Evolutionary conservation across 1,140 invertebrate genomes (phyloP).

Genomic region (Coptotermes formosanus): DNA sequence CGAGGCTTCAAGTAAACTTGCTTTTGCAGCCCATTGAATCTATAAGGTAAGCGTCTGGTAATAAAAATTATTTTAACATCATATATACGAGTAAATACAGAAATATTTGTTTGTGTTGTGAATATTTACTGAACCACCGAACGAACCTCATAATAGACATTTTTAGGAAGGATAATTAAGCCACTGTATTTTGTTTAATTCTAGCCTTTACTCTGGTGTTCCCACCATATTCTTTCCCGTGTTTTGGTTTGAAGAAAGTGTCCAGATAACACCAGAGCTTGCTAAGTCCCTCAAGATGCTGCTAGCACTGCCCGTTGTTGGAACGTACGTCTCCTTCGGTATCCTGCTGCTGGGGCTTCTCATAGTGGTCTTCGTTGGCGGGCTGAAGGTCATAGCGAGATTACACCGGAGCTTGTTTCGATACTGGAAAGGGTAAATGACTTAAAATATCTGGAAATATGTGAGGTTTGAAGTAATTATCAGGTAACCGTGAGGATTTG

Average conservation of each 20-base stretch:
- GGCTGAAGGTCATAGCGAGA: not conserved
- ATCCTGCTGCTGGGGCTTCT: not conserved
- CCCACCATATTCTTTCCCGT: not conserved
- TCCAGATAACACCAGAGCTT: not conserved
- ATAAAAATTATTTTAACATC: too few relatives aligned
- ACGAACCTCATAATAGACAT: too few relatives aligned
- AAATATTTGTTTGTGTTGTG: too few relatives aligned
- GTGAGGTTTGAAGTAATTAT: too few relatives aligned
- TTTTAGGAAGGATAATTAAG: too few relatives aligned
- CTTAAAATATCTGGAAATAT: too few relatives aligned
- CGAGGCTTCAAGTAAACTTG: conserved; percentile 72
- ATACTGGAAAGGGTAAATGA: not conserved
- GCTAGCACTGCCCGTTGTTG: not conserved
- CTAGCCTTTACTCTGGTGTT: not conserved
- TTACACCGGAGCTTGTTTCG: too few relatives aligned
- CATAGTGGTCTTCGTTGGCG: not conserved
- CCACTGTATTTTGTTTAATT: too few relatives aligned
- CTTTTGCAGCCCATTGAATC: conserved; percentile 50
- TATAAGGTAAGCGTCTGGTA: not conserved
- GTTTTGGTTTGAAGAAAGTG: not conserved
- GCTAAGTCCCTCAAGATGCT: not conserved
- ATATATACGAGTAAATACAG: too few relatives aligned
- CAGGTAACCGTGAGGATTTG: too few relatives aligned
- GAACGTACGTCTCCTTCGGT: not conserved
- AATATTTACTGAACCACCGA: too few relatives aligned